phyloP scores from a whole-genome alignment of 2,888 invertebrate species.

The Agrotis clavis region DNA sequence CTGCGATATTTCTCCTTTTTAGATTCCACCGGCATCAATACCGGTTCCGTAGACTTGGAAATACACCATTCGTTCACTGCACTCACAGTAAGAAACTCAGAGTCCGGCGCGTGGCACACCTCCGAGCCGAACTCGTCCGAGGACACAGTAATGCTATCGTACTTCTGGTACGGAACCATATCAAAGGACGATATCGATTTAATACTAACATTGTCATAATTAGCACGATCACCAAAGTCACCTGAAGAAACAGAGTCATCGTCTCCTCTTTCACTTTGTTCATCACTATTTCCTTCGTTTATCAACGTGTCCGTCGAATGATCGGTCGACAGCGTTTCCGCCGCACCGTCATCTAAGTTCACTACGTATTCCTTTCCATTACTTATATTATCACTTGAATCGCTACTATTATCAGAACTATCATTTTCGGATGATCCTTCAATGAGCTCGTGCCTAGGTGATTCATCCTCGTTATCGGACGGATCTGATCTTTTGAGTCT shows the following conservation, averaged over 20 bases:
- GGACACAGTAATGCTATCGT: constrained; percentile 89
- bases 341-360: constrained; percentile 82
- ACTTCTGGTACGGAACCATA: constrained; percentile 89
- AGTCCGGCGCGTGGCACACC: constrained; percentile 87
- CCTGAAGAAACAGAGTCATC: constrained; percentile 80
- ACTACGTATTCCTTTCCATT: constrained; percentile 81
- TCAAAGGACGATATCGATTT: constrained; percentile 89
- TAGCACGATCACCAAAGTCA: constrained; percentile 83
- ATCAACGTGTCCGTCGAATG: constrained; percentile 88
- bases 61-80: constrained; percentile 90
- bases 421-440: constrained; percentile 66
- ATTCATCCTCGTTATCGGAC: constrained; percentile 85
- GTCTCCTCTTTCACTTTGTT: constrained; percentile 83
- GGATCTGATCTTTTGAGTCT: constrained; percentile 85
- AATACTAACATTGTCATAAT: constrained; percentile 90
- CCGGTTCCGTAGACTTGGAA: constrained; percentile 84
- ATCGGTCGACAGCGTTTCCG: constrained; percentile 85
- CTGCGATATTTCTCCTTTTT: constrained; percentile 90
- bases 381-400: constrained; percentile 76
- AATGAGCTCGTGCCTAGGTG: constrained; percentile 43
- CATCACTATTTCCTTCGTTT: constrained; percentile 82
- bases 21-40: constrained; percentile 85
- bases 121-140: constrained; percentile 90
- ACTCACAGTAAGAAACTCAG: constrained; percentile 88
- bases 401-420: constrained; percentile 78